A percentile compares a stretch with the other conserved stretches of the same genome.
Evolutionary conservation across 2,888 invertebrate species (phyloP).

Genomic region (Phyllotreta cruciferae): DNA sequence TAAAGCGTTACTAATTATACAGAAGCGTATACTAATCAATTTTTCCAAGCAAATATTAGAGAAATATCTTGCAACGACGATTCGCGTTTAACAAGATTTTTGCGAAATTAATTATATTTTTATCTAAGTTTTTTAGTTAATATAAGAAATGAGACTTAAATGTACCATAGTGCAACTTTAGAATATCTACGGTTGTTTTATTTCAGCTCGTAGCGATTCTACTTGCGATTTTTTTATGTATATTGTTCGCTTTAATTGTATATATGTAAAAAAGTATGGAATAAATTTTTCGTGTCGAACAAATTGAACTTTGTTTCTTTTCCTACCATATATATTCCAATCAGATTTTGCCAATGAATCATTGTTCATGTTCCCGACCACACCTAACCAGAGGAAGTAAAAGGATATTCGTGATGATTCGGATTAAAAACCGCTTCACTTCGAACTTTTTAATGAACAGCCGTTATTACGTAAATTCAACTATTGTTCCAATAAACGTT

Average conservation of each 20-base stretch:
- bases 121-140: conserved; percentile 15
- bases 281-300: conserved; percentile 23
- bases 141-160: conserved; percentile 22
- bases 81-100: not conserved
- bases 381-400: conserved; percentile 9
- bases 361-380: conserved; percentile 4
- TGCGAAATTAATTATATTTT: conserved; percentile 12
- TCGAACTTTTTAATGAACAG: conserved; percentile 12
- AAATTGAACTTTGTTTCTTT: conserved; percentile 5
- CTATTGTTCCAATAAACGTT: conserved; percentile 6
- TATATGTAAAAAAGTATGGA: conserved; percentile 31
- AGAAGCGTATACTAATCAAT: too few species aligned
- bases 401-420: conserved; percentile 14
- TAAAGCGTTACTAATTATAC: too few species aligned
- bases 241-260: conserved; percentile 25
- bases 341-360: not conserved
- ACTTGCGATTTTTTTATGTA: conserved; percentile 8
- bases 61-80: not conserved
- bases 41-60: too few species aligned
- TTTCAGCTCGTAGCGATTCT: too few species aligned
- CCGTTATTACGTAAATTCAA: not conserved
- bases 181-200: too few species aligned
- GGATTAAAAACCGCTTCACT: conserved; percentile 1
- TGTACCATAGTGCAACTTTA: conserved; percentile 23
- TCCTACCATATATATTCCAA: not conserved